Percentiles rank a stretch among this genome's conserved stretches.
Conservation (phyloP, 2,888 invertebrate genomes). For the Ormyrus rosae region DNA sequence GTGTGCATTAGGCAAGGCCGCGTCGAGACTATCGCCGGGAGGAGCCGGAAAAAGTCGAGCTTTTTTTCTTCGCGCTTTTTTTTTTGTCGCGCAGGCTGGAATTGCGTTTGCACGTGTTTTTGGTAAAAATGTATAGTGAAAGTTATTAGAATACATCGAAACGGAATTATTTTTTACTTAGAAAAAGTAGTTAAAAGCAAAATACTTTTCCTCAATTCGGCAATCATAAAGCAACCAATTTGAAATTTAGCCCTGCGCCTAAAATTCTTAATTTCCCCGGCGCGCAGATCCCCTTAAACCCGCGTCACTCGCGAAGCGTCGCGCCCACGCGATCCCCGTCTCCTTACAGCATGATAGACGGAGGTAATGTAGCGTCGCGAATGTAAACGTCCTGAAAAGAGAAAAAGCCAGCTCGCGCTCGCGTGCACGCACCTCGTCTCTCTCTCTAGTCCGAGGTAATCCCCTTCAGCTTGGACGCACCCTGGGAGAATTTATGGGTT, state of each 20-base stretch:
- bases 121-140: too few species aligned
- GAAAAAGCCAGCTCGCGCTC: background rate
- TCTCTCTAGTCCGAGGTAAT: conserved; percentile 64
- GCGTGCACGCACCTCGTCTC: too few species aligned
- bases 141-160: too few species aligned
- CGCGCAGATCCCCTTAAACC: background rate
- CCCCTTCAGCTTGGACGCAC: conserved; percentile 63
- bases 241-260: too few species aligned
- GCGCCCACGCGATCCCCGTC: too few species aligned
- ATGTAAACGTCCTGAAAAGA: background rate
- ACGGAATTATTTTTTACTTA: too few species aligned
- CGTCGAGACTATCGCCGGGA: background rate
- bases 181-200: too few species aligned
- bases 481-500: conserved; percentile 67
- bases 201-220: too few species aligned
- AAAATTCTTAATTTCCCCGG: too few species aligned
- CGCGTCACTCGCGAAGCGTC: background rate
- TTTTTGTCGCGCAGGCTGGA: background rate
- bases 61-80: conserved; percentile 14
- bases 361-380: conserved; percentile 68
- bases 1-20: conserved; percentile 39
- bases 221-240: too few species aligned
- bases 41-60: background rate
- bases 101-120: too few species aligned
- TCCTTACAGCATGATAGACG: conserved; percentile 63